Conservation (phyloP, 1,140 invertebrate genomes). For the Pseudomyrmex gracilis region DNA sequence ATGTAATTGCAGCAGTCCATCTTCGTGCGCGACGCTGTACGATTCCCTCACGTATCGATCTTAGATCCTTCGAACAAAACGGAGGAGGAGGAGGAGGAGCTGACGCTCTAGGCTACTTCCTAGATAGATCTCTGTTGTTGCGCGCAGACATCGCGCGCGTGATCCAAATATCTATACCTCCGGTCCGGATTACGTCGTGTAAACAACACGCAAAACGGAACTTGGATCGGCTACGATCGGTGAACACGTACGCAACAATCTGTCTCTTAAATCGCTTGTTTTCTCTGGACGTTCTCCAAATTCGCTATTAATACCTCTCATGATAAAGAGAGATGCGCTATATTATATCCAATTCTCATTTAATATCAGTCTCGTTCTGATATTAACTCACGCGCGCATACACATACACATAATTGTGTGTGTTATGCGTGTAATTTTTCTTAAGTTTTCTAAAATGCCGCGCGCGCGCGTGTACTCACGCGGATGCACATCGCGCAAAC, state of each 20-base stretch:
- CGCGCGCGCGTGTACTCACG: neutral
- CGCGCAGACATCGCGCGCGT: conserved; percentile 9
- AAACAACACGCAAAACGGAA: neutral
- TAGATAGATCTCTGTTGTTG: neutral
- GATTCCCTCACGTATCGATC: conserved; percentile 22
- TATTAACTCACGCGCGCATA: neutral
- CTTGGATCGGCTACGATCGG: neutral
- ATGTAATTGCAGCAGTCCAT: conserved; percentile 87
- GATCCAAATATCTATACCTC: neutral
- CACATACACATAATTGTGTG: too few species aligned
- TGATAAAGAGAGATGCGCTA: neutral
- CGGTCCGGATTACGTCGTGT: neutral
- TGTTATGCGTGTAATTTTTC: too few species aligned
- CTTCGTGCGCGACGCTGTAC: conserved; percentile 55
- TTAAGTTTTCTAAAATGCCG: neutral
- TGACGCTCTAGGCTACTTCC: conserved; percentile 1
- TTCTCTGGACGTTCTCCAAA: conserved; percentile 22
- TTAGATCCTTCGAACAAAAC: conserved; percentile 20
- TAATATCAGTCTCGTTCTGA: too few species aligned
- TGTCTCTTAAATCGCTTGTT: neutral
- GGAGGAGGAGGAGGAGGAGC: too few species aligned
- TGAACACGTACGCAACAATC: neutral
- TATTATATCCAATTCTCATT: conserved; percentile 6
- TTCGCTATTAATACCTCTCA: neutral
- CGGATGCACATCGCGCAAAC: neutral